phyloP scores from a whole-genome alignment of 2,888 invertebrate genomes.

The Cheilosia impressa region DNA sequence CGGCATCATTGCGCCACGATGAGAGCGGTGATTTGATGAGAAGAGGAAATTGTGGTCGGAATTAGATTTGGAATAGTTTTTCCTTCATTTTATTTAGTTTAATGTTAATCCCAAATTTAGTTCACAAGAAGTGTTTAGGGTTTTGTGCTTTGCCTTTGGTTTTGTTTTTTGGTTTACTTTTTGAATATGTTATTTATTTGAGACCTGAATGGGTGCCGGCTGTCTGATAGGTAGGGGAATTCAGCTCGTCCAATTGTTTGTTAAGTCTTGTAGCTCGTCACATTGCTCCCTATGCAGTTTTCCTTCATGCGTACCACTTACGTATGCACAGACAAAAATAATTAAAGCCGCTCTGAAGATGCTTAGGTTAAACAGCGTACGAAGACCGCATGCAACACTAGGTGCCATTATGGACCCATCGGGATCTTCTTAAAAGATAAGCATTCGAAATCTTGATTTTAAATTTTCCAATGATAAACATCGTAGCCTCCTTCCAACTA shows the following conservation, averaged over 20 bases:
- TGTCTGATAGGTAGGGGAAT: background rate
- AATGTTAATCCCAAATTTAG: constrained; percentile 31
- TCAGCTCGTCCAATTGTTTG: background rate
- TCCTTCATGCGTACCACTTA: too few relatives aligned
- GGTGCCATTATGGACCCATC: too few relatives aligned
- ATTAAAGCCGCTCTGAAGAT: too few relatives aligned
- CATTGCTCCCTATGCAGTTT: too few relatives aligned
- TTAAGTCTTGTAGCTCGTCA: background rate
- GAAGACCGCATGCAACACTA: too few relatives aligned
- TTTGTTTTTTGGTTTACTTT: constrained; percentile 71
- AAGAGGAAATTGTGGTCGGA: constrained; percentile 67
- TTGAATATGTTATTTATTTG: constrained; percentile 56
- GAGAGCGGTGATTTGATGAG: constrained; percentile 72
- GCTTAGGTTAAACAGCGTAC: too few relatives aligned
- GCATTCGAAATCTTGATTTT: too few relatives aligned
- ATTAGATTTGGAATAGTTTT: constrained; percentile 51
- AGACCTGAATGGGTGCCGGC: constrained; percentile 21
- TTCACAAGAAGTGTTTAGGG: constrained; percentile 18
- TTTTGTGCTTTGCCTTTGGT: constrained; percentile 50
- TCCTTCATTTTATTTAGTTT: constrained; percentile 4
- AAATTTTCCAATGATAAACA: too few relatives aligned
- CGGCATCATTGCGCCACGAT: constrained; percentile 61
- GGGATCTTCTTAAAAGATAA: too few relatives aligned
- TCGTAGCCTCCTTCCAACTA: too few relatives aligned
- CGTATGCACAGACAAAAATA: too few relatives aligned